Conservation (phyloP, 2,797 vertebrate species). For the Chanos chanos region DNA sequence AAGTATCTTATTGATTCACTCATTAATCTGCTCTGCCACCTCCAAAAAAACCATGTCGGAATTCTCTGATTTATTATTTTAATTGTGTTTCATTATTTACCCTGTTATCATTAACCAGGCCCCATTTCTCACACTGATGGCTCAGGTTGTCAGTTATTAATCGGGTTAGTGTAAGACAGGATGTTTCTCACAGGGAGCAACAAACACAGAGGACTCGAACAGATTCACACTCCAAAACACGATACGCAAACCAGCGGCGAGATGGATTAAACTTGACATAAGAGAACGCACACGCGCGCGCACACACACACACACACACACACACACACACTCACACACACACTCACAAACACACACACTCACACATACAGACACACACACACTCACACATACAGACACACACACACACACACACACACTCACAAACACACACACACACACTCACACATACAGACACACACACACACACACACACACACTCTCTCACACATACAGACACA, state of each 20-base stretch:
- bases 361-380: constrained; percentile 15
- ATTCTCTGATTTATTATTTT: too few species aligned
- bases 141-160: too few species aligned
- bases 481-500: not conserved
- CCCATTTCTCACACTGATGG: too few species aligned
- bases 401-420: constrained; percentile 10
- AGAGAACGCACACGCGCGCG: not conserved
- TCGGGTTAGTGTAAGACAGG: too few species aligned
- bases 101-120: too few species aligned
- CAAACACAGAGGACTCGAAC: too few species aligned
- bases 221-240: too few species aligned
- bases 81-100: too few species aligned
- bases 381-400: constrained; percentile 8
- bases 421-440: not conserved
- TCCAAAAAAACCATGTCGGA: too few species aligned
- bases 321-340: not conserved
- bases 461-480: not conserved
- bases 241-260: constrained; percentile 9
- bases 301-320: constrained; percentile 11
- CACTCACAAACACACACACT: constrained; percentile 9
- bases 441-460: constrained; percentile 8
- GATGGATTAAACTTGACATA: constrained; percentile 43
- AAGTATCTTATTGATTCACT: too few species aligned
- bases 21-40: too few species aligned
- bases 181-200: too few species aligned